Conservation (phyloP, 2,797 vertebrate species). For the Pteropus rufus region DNA sequence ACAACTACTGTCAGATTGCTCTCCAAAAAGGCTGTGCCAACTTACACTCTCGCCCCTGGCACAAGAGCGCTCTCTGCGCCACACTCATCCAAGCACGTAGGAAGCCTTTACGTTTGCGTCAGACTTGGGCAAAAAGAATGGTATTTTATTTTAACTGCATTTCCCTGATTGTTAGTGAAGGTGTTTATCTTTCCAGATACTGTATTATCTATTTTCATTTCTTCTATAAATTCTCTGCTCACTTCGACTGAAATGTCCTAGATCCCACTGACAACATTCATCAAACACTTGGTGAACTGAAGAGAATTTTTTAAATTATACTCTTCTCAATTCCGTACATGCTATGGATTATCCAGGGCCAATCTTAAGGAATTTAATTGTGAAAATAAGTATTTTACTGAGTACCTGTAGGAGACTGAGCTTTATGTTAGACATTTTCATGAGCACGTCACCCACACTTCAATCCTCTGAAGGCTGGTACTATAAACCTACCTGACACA, state of each 20-base stretch:
- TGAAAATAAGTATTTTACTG: background rate
- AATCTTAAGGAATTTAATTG: background rate
- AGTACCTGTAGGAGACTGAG: background rate
- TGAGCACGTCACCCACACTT: background rate
- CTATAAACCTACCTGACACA: background rate
- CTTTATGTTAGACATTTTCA: background rate
- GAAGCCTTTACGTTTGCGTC: background rate
- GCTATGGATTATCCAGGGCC: background rate
- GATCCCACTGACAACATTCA: background rate
- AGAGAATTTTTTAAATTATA: background rate
- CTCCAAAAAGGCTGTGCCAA: background rate
- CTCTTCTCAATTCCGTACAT: background rate
- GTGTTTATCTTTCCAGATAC: background rate
- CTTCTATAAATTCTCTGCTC: constrained; percentile 9
- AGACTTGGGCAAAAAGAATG: background rate
- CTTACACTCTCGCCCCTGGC: background rate
- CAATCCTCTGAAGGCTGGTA: background rate
- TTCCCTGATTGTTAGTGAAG: background rate
- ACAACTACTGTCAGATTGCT: background rate
- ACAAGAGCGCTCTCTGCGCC: background rate
- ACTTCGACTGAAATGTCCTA: background rate
- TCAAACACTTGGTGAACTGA: background rate
- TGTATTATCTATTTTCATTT: background rate
- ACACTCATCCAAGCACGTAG: background rate
- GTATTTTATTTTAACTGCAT: background rate